Evolutionary conservation across 53 echinoderm and acorn worm species (phyloP), one percentile per base, ranked within the genome.

Genomic region (Pentamera pediparva): DNA sequence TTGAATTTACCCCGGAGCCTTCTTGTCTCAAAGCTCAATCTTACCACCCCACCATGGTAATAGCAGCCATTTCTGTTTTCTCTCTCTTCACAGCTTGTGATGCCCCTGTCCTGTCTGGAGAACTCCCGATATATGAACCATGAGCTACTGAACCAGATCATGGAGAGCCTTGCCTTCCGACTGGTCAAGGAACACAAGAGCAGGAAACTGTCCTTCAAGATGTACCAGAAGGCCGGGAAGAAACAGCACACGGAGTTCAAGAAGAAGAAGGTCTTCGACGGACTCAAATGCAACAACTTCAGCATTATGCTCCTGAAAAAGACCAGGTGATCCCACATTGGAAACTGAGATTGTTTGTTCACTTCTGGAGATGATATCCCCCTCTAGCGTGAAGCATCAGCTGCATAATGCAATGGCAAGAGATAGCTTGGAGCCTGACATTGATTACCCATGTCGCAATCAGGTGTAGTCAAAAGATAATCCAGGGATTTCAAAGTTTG

Each of bases 211-310:
- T 79, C 75, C 79, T 95, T 65, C 64, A 76, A 61, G 79, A 95
- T 95, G 95, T 90, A 73, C 73, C 82, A 76, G 61, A 62, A 72
- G 60, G 55, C 31, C 69, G 55, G 33, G 21, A 57, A 34, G 59
- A 76, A 38, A 18, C 26, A 30, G 49, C 45, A 48, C 64, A 39
- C 32, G 32, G 78, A 78, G 11, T 80, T 79, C 21, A 30, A 17
- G n/a, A 83, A 83, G 37, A 40, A n/a, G 21, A 61, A 76, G 60
- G 87, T 90, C 32, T 57, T 80, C 31, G 80, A 87, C 19, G 95
- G 95, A 13, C 37, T 61, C 4, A 81, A 76, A 38, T 85, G 95
- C 65, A 95, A 95, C 67, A 95, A 95, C 56, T 95, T 90, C 45
- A 75, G 85, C 35, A 87, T 95, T 13, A 74, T 78, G 4, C 17